These are phyloP conservation scores for Lagorchestes hirsutus DNA, from an alignment of 2,797 vertebrate species.

Conservation along the genomic window DNA sequence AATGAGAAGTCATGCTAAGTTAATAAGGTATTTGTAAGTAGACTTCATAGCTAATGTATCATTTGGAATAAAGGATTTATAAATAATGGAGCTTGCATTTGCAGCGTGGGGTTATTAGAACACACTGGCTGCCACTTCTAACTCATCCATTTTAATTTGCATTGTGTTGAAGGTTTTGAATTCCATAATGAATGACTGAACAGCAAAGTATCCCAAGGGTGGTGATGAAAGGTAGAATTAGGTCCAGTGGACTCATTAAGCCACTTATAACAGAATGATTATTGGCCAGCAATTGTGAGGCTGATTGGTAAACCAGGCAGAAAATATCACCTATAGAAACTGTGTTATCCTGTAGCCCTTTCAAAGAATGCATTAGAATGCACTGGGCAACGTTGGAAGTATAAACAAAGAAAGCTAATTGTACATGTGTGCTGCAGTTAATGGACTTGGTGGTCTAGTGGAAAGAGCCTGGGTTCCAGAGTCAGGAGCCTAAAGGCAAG, in stretches of 20 bases:
- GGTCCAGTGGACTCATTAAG: slow-evolving; percentile 52
- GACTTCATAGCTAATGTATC: not conserved
- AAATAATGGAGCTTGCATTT: slow-evolving; percentile 62
- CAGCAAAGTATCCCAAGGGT: slow-evolving; percentile 23
- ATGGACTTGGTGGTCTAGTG: not conserved
- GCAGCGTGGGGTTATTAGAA: slow-evolving; percentile 20
- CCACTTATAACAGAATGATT: slow-evolving; percentile 69
- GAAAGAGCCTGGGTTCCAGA: not conserved
- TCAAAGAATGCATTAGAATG: not conserved
- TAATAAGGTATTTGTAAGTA: slow-evolving; percentile 53
- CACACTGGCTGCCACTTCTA: slow-evolving; percentile 9
- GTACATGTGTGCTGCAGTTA: not conserved
- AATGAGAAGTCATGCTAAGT: not conserved
- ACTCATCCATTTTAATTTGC: slow-evolving; percentile 41
- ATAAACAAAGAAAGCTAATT: not conserved
- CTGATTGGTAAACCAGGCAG: slow-evolving; percentile 26
- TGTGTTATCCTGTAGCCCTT: not conserved
- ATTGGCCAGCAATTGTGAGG: slow-evolving; percentile 52
- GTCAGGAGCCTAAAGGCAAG: not conserved
- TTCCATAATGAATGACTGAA: slow-evolving; percentile 50
- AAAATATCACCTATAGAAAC: not conserved
- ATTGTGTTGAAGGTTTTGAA: slow-evolving; percentile 56
- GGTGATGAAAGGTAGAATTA: slow-evolving; percentile 1
- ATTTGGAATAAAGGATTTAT: slow-evolving; percentile 58
- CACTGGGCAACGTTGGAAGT: not conserved